Percentiles rank a stretch among this genome's conserved stretches.
Conservation (phyloP, 53 echinoderm and acorn worm genomes). For the Crossaster papposus region DNA sequence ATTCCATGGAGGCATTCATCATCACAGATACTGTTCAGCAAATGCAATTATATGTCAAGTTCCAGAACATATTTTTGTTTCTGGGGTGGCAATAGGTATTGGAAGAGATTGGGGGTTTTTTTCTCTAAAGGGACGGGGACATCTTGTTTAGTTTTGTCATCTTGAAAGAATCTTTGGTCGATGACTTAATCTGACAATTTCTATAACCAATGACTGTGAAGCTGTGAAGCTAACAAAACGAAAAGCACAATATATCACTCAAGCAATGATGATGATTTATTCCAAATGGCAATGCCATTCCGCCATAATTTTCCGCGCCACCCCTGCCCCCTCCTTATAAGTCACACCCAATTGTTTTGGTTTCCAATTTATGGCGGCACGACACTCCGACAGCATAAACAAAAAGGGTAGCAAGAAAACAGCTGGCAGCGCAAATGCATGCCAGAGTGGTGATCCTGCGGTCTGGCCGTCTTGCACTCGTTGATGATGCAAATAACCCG, state of each 20-base stretch:
- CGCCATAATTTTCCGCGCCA: neutral
- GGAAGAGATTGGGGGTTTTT: too few relatives aligned
- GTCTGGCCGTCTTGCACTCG: neutral
- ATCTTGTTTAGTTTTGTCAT: too few relatives aligned
- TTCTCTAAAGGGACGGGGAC: too few relatives aligned
- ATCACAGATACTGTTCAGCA: neutral
- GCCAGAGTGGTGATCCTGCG: neutral
- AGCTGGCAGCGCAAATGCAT: conserved; percentile 50
- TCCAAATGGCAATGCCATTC: neutral
- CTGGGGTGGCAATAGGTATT: too few relatives aligned
- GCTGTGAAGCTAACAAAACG: too few relatives aligned
- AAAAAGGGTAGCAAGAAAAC: conserved; percentile 43
- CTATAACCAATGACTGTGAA: too few relatives aligned
- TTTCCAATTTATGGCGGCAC: conserved; percentile 56
- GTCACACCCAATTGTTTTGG: conserved; percentile 56
- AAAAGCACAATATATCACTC: conserved; percentile 6
- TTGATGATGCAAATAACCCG: neutral
- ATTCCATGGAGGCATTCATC: neutral
- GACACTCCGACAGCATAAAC: conserved; percentile 54
- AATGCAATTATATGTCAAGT: neutral
- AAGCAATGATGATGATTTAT: conserved; percentile 19
- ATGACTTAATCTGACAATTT: too few relatives aligned
- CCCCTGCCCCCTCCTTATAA: neutral
- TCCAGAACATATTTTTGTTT: neutral
- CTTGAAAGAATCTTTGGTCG: too few relatives aligned